Conservation (phyloP, 2,113 vertebrate species). For the Percopsis transmontana region DNA sequence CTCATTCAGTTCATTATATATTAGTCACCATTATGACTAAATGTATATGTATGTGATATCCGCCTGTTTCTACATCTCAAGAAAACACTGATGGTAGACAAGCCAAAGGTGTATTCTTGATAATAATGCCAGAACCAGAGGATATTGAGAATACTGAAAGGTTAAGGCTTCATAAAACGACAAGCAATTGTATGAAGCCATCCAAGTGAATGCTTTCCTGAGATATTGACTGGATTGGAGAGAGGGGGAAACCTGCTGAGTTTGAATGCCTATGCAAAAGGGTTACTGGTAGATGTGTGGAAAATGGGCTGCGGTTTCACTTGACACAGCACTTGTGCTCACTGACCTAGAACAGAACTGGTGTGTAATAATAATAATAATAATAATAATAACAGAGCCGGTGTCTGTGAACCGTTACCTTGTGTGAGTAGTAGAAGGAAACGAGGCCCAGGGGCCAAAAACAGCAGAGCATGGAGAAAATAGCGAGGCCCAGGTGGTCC, state of each 20-base stretch:
- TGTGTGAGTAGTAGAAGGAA: conserved; percentile 98
- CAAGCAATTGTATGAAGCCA: not conserved
- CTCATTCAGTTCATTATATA: too few species aligned
- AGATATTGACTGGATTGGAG: conserved; percentile 17
- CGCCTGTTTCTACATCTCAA: not conserved
- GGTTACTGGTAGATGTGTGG: conserved; percentile 31
- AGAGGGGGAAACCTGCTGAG: conserved; percentile 25
- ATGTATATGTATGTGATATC: too few species aligned
- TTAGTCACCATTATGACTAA: too few species aligned
- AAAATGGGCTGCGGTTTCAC: conserved; percentile 40
- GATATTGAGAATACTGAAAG: not conserved
- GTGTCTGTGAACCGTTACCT: conserved; percentile 80
- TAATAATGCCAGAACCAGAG: not conserved
- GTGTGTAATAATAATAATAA: conserved; percentile 53
- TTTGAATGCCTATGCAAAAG: conserved; percentile 48
- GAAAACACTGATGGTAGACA: not conserved
- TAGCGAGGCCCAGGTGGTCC: conserved; percentile 93
- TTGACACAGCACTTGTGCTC: conserved; percentile 48
- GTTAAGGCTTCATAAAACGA: not conserved
- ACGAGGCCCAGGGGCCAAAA: conserved; percentile 98
- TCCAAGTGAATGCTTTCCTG: conserved; percentile 31
- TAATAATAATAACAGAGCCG: conserved; percentile 57
- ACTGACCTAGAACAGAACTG: conserved; percentile 65
- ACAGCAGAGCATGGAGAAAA: conserved; percentile 99
- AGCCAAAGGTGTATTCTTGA: not conserved